Evolutionary conservation across 64 coral and sea anemone genomes (phyloP).

Genomic region (Stichodactyla mertensii): DNA sequence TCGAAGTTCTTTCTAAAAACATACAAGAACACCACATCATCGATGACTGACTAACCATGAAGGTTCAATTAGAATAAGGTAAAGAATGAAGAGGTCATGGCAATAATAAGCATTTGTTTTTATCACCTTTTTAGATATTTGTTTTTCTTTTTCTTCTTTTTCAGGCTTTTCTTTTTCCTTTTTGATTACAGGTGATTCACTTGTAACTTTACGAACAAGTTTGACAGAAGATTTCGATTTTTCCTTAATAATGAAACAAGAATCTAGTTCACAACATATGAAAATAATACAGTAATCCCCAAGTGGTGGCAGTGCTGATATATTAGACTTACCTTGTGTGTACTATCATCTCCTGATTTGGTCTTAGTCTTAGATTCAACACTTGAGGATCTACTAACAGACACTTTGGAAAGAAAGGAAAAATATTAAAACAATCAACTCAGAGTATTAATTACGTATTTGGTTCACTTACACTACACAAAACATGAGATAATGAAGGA

Average conservation of each 20-base stretch:
- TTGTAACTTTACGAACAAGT: constrained; percentile 41
- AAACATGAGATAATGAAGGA: too few relatives aligned
- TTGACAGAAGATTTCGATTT: constrained; percentile 55
- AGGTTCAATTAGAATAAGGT: too few relatives aligned
- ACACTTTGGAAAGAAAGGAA: background rate
- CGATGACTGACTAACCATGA: background rate
- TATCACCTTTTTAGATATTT: constrained; percentile 58
- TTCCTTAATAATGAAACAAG: constrained; percentile 10
- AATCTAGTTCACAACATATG: background rate
- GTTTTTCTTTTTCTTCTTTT: constrained; percentile 38
- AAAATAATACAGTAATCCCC: background rate
- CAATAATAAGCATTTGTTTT: constrained; percentile 10
- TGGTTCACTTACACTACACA: too few relatives aligned
- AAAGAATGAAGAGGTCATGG: too few relatives aligned
- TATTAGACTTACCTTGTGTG: background rate
- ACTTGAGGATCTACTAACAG: background rate
- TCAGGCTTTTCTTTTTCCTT: constrained; percentile 45
- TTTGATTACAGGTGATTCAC: constrained; percentile 16
- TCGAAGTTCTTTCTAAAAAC: constrained; percentile 54
- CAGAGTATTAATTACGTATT: background rate
- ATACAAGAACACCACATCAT: background rate
- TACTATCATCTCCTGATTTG: background rate
- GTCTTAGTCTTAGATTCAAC: constrained; percentile 2
- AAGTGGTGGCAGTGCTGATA: background rate
- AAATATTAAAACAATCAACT: background rate